Evolutionary conservation across 1,140 invertebrate genomes (phyloP), one percentile per base, ranked within the genome.

Genomic region (Caerostris extrusa): DNA sequence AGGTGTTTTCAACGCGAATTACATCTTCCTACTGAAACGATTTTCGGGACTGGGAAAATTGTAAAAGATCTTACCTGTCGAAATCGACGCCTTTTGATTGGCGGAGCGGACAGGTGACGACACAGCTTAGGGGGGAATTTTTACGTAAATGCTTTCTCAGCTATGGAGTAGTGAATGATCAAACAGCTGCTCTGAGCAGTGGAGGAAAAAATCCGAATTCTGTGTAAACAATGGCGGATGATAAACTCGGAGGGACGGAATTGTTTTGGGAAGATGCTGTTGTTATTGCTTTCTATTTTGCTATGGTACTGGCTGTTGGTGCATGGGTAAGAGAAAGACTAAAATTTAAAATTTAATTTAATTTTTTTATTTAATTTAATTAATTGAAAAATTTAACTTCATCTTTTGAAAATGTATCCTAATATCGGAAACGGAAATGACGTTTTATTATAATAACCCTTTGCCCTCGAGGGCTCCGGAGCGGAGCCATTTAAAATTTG

Each of bases 231-330:
- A 90, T 90, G 88, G 34, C 77, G 10, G 60, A 14, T 17, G 94
- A 91, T 7, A 94, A 91, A 82, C 14, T 94, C 5, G 94, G 91
- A 14, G 12, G 53, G 10, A 93, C 94, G 2, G 91, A 90, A 85
- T 55, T 95, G n/a, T 87, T 92, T 57, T 86, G 81, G 64, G 91
- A 87, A 87, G 96, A 96, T 93, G 96, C 96, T 85, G 85, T 95
- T 2, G 95, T 96, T 17, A 95, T 96, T 7, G 95, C 95, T 55
- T 19, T 96, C 14, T 96, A 96, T 93, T 96, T 96, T 93, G 71
- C 96, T 2, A 82, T 95, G 14, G 95, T 96, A 3, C 85, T 96
- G n/a, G 95, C 91, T 56, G 96, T 96, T 6, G 96, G 96, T 85
- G 94, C 96, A 64, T 96, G 95, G 95, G 96, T 96, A 95, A n/a